Evolutionary conservation across 2,888 invertebrate genomes (phyloP), one percentile per base, ranked within the genome.

Genomic region (Sisyra terminalis): DNA sequence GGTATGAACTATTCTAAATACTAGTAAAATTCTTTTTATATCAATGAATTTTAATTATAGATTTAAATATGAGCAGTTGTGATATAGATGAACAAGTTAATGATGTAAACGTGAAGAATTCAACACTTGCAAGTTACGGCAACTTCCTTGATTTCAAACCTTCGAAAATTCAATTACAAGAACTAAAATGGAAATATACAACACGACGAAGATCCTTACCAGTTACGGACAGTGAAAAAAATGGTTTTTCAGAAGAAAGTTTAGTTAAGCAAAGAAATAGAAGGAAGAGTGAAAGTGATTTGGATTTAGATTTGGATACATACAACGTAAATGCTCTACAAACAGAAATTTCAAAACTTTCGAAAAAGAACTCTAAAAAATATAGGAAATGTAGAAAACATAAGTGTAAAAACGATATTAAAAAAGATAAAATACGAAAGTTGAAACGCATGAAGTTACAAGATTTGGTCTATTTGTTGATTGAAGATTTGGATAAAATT

Each of bases 201-300:
- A 37, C 18, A n/a, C 15, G 18, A n/a, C 37, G 37, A 3, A 16
- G 9, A 37, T 37, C 37, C 11, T 37, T 37, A 37, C 37, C 37
- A 14, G 11, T 18, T 4, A 11, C 11, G 17, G n/a, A 11, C 14
- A 8, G n/a, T 17, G 18, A 18, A 16, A 15, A 15, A 16, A 8
- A 7, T 37, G 9, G 6, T 7, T 11, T 11, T 11, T 6, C 16
- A 3, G 16, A 15, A 8, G 16, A 15, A 9, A 35, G n/a, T 13
- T n/a, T 15, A 35, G n/a, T 13, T n/a, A 45, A 43, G 37, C 18
- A 15, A n/a, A 31, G 11, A 37, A 29, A 29, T 24, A 41, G 29
- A 14, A 39, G 39, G 40, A 45, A 46, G 17, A 34, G 42, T 40
- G 45, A 46, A 31, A 45, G 44, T 43, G 46, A 45, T 39, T 42